Evolutionary conservation across 2,797 vertebrate species (phyloP), one percentile per base, ranked within the genome.

Genomic region (Tokudaia muenninki): DNA sequence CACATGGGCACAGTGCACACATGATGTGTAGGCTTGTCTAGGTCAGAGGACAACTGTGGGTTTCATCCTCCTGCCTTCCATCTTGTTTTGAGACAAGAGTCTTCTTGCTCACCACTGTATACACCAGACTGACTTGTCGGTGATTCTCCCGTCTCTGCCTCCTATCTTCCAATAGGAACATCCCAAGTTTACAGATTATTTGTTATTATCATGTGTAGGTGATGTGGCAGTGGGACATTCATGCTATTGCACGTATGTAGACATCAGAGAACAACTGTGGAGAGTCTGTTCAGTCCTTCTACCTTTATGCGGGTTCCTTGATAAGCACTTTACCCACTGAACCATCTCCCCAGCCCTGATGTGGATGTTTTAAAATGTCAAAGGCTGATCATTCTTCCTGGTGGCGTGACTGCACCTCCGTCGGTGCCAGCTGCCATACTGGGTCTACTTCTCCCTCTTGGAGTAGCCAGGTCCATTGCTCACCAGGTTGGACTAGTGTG

Each of bases 341-440:
- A 22, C 14, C 50, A 55, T 55, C 83, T 87, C 65, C 34, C 21
- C 65, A 55, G 21, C 47, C 34, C 34, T 87, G 13, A 95, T 37
- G 75, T 67, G 26, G 34, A 63, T 87, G 70, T 65, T 83, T 93
- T 26, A 12, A 41, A 90, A 92, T 80, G 90, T 75, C 29, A 59
- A 93, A 87, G 24, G 78, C 31, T 78, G 79, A 81, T 83, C 87
- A 91, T 88, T 79, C 90, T 41, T 88, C 94, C 82, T 34, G 86
- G 88, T 41, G 67, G 65, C 92, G 59, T 78, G 87, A 34, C 52
- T 80, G 79, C 31, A 55, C 50, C 9, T 75, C 0, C 0, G 91
- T 90, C 93, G 0, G n/a, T 72, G 70, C 17, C 70, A 72, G 34
- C n/a, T 37, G 19, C 70, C n/a, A 37, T 10, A 72, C 70, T 72